Evolutionary conservation across 2,113 vertebrate species (phyloP).

Genomic region (Pardalotus punctatus): DNA sequence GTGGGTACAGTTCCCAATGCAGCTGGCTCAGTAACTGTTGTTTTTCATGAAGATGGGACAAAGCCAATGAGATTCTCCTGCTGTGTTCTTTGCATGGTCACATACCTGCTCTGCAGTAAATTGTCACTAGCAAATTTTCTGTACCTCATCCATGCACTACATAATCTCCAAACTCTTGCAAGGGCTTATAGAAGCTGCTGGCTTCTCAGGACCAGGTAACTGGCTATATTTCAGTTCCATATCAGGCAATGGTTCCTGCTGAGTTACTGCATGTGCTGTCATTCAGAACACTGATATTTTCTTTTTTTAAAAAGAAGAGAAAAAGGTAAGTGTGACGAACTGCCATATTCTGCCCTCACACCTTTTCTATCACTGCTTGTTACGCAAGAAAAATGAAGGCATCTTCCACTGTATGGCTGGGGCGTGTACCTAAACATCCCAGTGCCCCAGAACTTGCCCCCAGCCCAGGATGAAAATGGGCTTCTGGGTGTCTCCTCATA

Average conservation of each 20-base stretch:
- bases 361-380: background rate
- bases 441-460: background rate
- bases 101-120: background rate
- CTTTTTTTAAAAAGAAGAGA: background rate
- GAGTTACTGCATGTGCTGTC: background rate
- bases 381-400: background rate
- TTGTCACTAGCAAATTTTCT: constrained; percentile 1
- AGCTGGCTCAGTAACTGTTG: background rate
- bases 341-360: background rate
- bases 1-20: background rate
- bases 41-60: background rate
- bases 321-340: background rate
- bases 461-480: background rate
- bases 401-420: background rate
- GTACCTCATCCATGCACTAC: background rate
- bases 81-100: background rate
- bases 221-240: background rate
- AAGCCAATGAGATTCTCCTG: background rate
- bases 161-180: background rate
- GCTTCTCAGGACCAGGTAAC: background rate
- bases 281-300: background rate
- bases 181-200: background rate
- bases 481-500: background rate
- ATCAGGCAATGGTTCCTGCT: background rate
- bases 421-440: background rate